Evolutionary conservation across 2,888 invertebrate genomes (phyloP).

Genomic region (Drosophila nr. perissopoda): DNA sequence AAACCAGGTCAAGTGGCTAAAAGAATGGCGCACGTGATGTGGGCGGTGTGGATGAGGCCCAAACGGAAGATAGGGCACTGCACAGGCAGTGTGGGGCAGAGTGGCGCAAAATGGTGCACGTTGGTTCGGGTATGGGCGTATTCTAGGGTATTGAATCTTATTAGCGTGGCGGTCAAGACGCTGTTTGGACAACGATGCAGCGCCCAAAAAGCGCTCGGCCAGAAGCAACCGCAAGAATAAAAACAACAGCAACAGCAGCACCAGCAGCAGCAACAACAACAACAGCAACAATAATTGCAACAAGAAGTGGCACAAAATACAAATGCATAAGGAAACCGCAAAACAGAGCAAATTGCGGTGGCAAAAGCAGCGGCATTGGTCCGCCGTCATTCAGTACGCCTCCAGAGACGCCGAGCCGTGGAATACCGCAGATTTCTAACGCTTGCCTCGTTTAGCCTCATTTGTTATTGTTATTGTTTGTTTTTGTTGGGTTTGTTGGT

Average conservation of each 20-base stretch:
- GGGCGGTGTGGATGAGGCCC: background rate
- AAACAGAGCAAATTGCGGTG: slow-evolving; percentile 30
- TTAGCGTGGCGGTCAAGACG: slow-evolving; percentile 70
- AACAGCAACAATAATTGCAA: slow-evolving; percentile 3
- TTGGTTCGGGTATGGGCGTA: background rate
- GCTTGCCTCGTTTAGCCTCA: slow-evolving; percentile 12
- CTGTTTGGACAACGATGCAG: slow-evolving; percentile 19
- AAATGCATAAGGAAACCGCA: slow-evolving; percentile 29
- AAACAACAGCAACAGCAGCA: slow-evolving; percentile 28
- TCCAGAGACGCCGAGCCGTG: slow-evolving; percentile 56
- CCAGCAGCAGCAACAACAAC: background rate
- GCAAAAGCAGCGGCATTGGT: slow-evolving; percentile 19
- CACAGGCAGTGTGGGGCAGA: background rate
- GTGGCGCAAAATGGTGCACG: background rate
- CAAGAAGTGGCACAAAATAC: slow-evolving; percentile 7
- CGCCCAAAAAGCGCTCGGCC: slow-evolving; percentile 17
- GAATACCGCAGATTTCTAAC: slow-evolving; percentile 49
- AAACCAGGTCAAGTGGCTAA: slow-evolving; percentile 74
- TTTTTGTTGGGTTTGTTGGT: background rate
- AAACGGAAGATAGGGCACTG: background rate
- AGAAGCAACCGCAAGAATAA: slow-evolving; percentile 44
- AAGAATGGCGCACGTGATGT: slow-evolving; percentile 52
- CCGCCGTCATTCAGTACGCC: slow-evolving; percentile 57
- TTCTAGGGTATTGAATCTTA: slow-evolving; percentile 58
- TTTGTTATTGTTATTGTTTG: slow-evolving; percentile 6